These are phyloP conservation scores for Vanessa cardui DNA, from an alignment of 2,888 invertebrate genomes.

Conservation along the genomic window DNA sequence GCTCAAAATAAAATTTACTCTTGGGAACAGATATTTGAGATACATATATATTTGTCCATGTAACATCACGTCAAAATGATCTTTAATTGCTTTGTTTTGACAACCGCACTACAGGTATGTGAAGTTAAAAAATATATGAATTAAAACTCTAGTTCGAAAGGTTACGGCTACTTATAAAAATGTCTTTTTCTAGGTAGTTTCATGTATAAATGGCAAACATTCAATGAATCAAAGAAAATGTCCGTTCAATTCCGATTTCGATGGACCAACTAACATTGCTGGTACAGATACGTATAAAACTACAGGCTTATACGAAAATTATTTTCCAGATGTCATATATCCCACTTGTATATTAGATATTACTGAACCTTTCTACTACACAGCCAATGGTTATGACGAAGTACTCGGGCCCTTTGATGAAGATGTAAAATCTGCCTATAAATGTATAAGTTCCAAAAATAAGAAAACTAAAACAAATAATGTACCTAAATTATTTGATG, in stretches of 20 bases:
- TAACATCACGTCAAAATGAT: background rate
- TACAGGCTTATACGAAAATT: constrained; percentile 24
- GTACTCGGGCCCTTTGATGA: constrained; percentile 54
- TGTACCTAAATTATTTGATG: constrained; percentile 8
- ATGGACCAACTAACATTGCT: background rate
- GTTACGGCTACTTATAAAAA: background rate
- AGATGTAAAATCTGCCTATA: constrained; percentile 56
- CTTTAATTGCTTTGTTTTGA: background rate
- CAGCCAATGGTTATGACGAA: constrained; percentile 42
- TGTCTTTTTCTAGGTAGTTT: constrained; percentile 15
- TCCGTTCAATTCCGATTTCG: background rate
- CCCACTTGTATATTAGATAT: constrained; percentile 53
- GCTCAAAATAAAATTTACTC: too few relatives aligned
- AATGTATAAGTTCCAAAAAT: constrained; percentile 31
- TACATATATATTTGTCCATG: background rate
- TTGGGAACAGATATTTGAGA: too few relatives aligned
- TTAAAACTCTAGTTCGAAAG: too few relatives aligned
- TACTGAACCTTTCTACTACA: constrained; percentile 59
- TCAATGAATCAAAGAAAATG: background rate
- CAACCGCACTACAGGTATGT: background rate
- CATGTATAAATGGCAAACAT: constrained; percentile 14
- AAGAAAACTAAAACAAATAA: constrained; percentile 15
- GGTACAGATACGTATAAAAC: constrained; percentile 5
- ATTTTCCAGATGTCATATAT: constrained; percentile 46
- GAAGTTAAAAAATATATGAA: too few relatives aligned